phyloP scores from a whole-genome alignment of 1,140 invertebrate species.

The Cardiocondyla obscurior region DNA sequence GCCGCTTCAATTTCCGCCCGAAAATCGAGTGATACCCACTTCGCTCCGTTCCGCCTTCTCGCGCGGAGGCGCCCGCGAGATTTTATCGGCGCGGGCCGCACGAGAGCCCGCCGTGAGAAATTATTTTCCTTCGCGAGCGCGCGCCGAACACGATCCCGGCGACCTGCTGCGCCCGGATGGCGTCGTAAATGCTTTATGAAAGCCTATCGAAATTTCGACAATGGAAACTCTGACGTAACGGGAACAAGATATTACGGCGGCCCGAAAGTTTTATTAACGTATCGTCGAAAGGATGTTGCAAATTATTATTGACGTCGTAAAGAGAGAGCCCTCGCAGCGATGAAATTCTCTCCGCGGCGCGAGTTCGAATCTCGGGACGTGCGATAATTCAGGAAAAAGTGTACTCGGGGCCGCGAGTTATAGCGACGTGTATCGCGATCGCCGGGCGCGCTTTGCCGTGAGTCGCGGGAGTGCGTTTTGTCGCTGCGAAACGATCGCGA shows the following conservation, averaged over 20 bases:
- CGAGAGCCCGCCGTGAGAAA: neutral
- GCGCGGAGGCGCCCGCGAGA: neutral
- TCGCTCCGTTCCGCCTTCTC: constrained; percentile 29
- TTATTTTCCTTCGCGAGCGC: constrained; percentile 1
- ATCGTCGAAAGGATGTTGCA: neutral
- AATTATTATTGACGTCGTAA: neutral
- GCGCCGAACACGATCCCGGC: neutral
- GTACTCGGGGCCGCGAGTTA: constrained; percentile 8
- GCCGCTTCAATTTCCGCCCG: constrained; percentile 37
- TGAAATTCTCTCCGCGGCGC: too few species aligned
- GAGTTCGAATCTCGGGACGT: constrained; percentile 1
- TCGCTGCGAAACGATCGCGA: constrained; percentile 62
- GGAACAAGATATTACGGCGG: neutral
- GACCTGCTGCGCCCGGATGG: neutral
- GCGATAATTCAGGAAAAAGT: constrained; percentile 10
- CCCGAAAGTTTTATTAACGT: neutral
- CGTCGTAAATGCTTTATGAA: constrained; percentile 23
- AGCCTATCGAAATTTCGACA: constrained; percentile 15
- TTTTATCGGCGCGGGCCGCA: neutral
- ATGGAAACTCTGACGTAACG: neutral
- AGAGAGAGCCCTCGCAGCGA: too few species aligned
- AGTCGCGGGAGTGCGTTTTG: constrained; percentile 12
- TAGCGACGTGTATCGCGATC: constrained; percentile 12
- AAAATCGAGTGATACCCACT: constrained; percentile 51
- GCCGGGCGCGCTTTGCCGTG: too few species aligned